Base-by-base conservation (phyloP, 2,113 vertebrate genomes). In the Puma concolor region DNA sequence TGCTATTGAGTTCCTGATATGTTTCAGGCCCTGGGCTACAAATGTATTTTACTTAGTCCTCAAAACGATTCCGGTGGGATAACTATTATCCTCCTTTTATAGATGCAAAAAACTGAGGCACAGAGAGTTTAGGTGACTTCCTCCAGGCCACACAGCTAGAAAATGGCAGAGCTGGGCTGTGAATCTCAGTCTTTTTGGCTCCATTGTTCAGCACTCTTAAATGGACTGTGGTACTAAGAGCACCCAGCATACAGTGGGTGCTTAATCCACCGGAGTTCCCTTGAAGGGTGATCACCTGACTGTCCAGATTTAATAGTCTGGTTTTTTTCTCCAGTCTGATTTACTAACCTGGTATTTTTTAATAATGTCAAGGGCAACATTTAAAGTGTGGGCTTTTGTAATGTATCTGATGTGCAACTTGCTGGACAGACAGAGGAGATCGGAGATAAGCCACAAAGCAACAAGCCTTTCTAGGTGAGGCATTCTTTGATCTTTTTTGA, bases 401-500 rank as follows among this genome's bases (percentile, higher is more conserved):
- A 72, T 54, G 4, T 83, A 5, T 60, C 92, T 21, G 52, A 82
- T 80, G 86, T 0, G 4, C 2, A 15, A 72, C 86, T 85, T 81
- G 89, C 91, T 0, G 89, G 92, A 95, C 95, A 38, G 90, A 74
- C 10, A 54, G 79, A 82, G 90, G 77, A 97, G 92, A 97, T 80
- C 5, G 54, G 52, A 88, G 96, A 98, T 93, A 96, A 96, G n/a
- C 69, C 91, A 95, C 96, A 48, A 36, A 91, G 77, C 33, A 27
- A 3, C 33, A 27, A 3, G 17, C 36, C 86, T 52, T 71, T 93
- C 66, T 13, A 98, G 91, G 88, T 80, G 2, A 31, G 2, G 69
- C 1, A 13, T 88, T 77, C 98, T 98, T 84, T 2, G 81, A 98
- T 96, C 98, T 97, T 98, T 97, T 95, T 96, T 10, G 38, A 96